Evolutionary conservation across 1,140 invertebrate species (phyloP).

Genomic region (Reticulitermes speratus): DNA sequence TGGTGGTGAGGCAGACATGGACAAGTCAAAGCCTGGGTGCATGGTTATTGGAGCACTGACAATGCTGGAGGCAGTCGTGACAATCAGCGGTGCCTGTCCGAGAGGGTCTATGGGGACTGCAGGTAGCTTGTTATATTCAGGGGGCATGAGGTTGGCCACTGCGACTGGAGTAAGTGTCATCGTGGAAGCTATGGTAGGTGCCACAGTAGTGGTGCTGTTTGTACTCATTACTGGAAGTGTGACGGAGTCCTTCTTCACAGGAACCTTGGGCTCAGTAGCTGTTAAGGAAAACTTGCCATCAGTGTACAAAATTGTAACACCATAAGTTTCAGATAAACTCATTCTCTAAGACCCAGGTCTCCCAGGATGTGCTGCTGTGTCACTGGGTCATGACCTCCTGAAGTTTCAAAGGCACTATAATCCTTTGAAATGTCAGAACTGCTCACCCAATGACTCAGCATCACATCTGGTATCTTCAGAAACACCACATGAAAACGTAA

Average conservation of each 20-base stretch:
- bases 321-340: no score
- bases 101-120: conserved; percentile 10
- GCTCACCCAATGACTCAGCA: no score
- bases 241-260: conserved; percentile 20
- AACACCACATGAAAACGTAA: no score
- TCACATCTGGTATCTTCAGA: no score
- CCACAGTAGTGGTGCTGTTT: background rate
- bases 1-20: conserved; percentile 28
- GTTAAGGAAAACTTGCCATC: background rate
- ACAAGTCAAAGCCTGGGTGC: conserved; percentile 37
- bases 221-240: background rate
- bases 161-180: conserved; percentile 36
- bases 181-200: conserved; percentile 37
- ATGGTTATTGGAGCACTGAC: conserved; percentile 47
- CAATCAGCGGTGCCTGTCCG: conserved; percentile 12
- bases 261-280: background rate
- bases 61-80: conserved; percentile 46
- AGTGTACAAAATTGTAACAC: background rate
- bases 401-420: no score
- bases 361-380: no score
- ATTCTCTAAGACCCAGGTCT: no score
- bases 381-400: no score
- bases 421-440: no score
- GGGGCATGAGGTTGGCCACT: background rate
- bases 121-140: conserved; percentile 13